phyloP scores from a whole-genome alignment of 2,797 vertebrate species.

The Chelonia mydas region DNA sequence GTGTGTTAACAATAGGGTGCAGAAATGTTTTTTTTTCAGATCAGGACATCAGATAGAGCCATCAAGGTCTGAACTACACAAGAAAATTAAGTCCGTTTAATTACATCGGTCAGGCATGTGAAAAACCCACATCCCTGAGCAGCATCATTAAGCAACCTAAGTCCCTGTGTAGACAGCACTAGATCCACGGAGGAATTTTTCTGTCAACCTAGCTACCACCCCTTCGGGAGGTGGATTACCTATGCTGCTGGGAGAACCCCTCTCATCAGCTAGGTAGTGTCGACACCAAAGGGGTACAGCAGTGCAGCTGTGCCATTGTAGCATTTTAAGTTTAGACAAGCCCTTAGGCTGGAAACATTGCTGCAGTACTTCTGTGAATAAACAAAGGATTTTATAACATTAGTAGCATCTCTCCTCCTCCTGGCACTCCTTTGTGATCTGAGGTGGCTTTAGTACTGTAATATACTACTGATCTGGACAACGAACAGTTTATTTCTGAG shows the following conservation, averaged over 20 bases:
- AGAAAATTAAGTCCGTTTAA: neutral
- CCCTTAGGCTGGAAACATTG: fast-evolving
- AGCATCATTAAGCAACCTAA: neutral
- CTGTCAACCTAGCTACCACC: neutral
- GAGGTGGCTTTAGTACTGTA: neutral
- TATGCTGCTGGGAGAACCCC: neutral
- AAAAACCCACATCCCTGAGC: neutral
- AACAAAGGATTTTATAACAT: neutral
- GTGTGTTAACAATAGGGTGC: neutral
- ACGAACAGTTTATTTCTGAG: neutral
- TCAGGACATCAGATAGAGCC: neutral
- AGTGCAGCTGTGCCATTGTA: neutral
- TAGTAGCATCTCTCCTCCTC: neutral
- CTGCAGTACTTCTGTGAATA: neutral
- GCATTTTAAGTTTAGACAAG: neutral
- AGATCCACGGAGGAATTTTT: neutral
- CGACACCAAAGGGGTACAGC: neutral
- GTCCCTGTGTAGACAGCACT: neutral
- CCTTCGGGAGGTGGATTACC: neutral
- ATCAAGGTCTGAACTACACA: neutral
- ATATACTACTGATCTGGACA: neutral
- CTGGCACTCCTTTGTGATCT: neutral
- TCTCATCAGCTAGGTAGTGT: neutral
- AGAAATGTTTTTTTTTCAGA: neutral
- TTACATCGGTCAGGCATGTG: neutral